These are phyloP conservation scores for Megaceryle maxima DNA, from an alignment of 2,113 vertebrate genomes.

Conservation along the genomic window DNA sequence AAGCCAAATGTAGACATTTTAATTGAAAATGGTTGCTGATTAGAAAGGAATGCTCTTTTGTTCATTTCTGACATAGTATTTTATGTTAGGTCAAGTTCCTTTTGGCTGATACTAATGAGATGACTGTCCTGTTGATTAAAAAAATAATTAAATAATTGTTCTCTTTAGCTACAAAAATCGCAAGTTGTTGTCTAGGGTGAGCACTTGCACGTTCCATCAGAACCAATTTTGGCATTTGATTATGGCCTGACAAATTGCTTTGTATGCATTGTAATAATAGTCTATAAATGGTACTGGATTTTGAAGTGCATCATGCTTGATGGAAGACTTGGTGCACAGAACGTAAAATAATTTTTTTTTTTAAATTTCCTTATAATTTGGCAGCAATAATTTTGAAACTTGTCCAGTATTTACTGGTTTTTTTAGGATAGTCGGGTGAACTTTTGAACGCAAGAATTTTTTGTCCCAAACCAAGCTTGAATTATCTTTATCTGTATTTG, in stretches of 20 bases:
- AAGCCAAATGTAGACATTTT: neutral
- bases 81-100: slow-evolving; percentile 31
- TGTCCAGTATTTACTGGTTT: neutral
- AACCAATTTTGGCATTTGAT: slow-evolving; percentile 3
- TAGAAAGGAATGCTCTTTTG: neutral
- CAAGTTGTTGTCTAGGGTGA: neutral
- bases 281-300: neutral
- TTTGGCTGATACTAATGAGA: slow-evolving; percentile 9
- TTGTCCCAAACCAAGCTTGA: neutral
- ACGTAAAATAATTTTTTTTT: neutral
- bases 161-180: neutral
- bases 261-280: neutral
- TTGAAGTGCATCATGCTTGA: neutral
- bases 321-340: neutral
- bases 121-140: slow-evolving; percentile 14
- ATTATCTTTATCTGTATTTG: neutral
- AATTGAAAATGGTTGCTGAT: slow-evolving; percentile 38
- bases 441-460: neutral
- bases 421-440: neutral
- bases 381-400: neutral
- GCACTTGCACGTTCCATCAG: neutral
- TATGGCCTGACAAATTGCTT: slow-evolving; percentile 22
- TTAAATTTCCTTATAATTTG: neutral
- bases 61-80: neutral
- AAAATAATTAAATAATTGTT: neutral